These are phyloP conservation scores for Myotis daubentonii DNA, from an alignment of 2,797 vertebrate genomes.

Conservation along the genomic window DNA sequence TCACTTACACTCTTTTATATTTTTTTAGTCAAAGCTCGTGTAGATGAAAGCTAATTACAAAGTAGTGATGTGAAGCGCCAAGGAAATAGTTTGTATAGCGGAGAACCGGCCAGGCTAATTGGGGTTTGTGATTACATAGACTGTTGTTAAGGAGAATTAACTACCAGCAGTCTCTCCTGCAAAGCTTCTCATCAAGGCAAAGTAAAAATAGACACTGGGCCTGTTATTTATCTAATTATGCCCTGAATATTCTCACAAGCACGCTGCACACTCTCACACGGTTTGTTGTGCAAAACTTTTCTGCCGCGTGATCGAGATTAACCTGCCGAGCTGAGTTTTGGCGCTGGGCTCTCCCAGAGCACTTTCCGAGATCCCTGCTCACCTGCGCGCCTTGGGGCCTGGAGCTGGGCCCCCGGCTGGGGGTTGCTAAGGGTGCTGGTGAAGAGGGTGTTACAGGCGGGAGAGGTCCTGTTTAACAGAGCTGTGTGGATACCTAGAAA, in stretches of 20 bases:
- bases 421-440: neutral
- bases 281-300: conserved; percentile 87
- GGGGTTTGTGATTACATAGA: conserved; percentile 99
- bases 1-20: conserved; percentile 96
- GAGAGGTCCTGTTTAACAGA: neutral
- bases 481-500: too few relatives aligned
- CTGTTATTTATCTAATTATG: conserved; percentile 95
- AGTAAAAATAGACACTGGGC: conserved; percentile 92
- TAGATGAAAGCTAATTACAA: conserved; percentile 99
- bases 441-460: neutral
- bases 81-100: conserved; percentile 94
- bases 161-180: conserved; percentile 96
- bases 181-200: conserved; percentile 94
- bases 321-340: conserved; percentile 79
- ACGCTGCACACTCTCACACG: conserved; percentile 87
- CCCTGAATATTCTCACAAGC: conserved; percentile 90
- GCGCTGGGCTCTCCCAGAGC: conserved; percentile 64
- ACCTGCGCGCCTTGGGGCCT: neutral
- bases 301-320: conserved; percentile 83
- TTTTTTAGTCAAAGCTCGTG: conserved; percentile 91
- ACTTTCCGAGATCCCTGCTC: conserved; percentile 28
- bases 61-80: conserved; percentile 92
- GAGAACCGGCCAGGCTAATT: conserved; percentile 96
- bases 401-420: neutral
- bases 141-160: conserved; percentile 98